These are phyloP conservation scores for Drosophila albomicans DNA, from an alignment of 1,140 invertebrate species.

Conservation along the genomic window DNA sequence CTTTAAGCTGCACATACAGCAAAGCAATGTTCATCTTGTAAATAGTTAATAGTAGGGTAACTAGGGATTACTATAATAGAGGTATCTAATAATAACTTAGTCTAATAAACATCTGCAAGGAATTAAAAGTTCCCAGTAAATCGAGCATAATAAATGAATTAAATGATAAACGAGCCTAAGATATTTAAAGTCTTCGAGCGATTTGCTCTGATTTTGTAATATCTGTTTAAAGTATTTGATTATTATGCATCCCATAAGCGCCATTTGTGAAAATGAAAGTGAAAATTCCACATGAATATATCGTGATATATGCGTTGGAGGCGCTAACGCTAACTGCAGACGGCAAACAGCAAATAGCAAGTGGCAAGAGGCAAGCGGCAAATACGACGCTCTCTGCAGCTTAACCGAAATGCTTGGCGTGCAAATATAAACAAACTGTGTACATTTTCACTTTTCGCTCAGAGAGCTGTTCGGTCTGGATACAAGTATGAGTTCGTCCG, in stretches of 20 bases:
- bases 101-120: too few species aligned
- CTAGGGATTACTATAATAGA: too few species aligned
- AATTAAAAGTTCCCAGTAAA: too few species aligned
- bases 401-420: slow-evolving; percentile 47
- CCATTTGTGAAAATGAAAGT: slow-evolving; percentile 65
- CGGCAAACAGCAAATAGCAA: slow-evolving; percentile 6
- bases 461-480: slow-evolving; percentile 26
- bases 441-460: slow-evolving; percentile 75
- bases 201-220: slow-evolving; percentile 53
- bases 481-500: slow-evolving; percentile 2
- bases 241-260: slow-evolving; percentile 27
- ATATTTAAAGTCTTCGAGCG: too few species aligned
- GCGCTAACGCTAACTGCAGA: slow-evolving; percentile 10
- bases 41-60: too few species aligned
- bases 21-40: too few species aligned
- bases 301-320: slow-evolving; percentile 55
- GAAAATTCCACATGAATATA: slow-evolving; percentile 77
- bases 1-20: too few species aligned
- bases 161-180: too few species aligned
- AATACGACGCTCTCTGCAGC: slow-evolving; percentile 14
- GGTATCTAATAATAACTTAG: too few species aligned
- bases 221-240: slow-evolving; percentile 17
- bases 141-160: too few species aligned
- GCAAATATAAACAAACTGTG: slow-evolving; percentile 79
- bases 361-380: slow-evolving; percentile 16